Evolutionary conservation across 2,113 vertebrate species (phyloP), one percentile per base, ranked within the genome.

Genomic region (Embiotoca jacksoni): DNA sequence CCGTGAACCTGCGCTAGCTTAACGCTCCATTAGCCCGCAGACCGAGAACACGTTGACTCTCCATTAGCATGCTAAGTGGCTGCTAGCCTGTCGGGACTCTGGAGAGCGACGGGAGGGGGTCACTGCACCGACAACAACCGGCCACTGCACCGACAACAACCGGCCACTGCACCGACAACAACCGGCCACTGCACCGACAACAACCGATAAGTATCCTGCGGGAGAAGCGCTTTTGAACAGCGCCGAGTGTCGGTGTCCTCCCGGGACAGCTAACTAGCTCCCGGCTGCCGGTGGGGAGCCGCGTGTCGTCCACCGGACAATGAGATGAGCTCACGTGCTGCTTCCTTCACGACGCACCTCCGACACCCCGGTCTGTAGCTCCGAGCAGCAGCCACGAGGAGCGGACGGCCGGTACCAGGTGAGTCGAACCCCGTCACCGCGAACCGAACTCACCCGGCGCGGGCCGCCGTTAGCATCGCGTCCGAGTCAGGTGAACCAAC

Each of bases 31-130:
- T 87, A 87, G 89, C 90, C 55, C 55, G 70, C 75, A 56, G 84
- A 89, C 74, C 85, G 59, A 75, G 85, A 66, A 67, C 64, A 69
- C 75, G 84, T 76, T 90, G 82, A 86, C 81, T 91, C 88, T 84
- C 59, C 77, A 72, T 80, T 89, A 91, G 89, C 88, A 78, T 35
- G 91, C 90, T 81, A 87, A 77, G 63, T 80, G 80, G 83, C 83
- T 90, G 80, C 53, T 88, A 83, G 90, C 90, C 55, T 86, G 69
- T 50, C 81, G 68, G 73, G 5, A 55, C 54, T 58, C 47, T 16
- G 50, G 47, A 16, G 53, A 72, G 30, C 16, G 23, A 23, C 23
- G 23, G 23, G 23, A 23, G 23, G 23, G 23, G 23, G 23, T 23
- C 23, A 46, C 47, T 30, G 54, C 39, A 66, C 37, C 60, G 54